These are phyloP conservation scores for Stenolophus ochropezus DNA, from an alignment of 2,888 invertebrate genomes.

Conservation along the genomic window DNA sequence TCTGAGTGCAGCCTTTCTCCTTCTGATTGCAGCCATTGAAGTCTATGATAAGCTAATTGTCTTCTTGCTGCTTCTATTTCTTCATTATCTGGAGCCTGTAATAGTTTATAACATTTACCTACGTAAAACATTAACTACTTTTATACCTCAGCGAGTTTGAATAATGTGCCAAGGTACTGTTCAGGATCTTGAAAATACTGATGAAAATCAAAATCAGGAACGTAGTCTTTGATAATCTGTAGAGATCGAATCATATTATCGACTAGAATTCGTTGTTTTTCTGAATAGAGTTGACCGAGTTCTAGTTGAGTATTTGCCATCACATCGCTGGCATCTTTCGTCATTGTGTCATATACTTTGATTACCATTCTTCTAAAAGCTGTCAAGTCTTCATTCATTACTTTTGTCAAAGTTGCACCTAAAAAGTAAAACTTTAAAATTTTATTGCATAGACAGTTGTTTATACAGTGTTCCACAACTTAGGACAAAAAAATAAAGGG, in stretches of 20 bases:
- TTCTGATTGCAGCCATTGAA: conserved; percentile 71
- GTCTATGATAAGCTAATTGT: conserved; percentile 70
- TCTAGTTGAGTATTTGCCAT: conserved; percentile 71
- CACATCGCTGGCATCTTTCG: conserved; percentile 71
- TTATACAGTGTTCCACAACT: too few species aligned
- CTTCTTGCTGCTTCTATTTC: conserved; percentile 67
- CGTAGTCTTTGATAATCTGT: conserved; percentile 68
- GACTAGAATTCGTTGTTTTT: conserved; percentile 66
- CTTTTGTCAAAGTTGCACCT: conserved; percentile 66
- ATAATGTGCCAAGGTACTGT: conserved; percentile 66
- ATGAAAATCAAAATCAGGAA: conserved; percentile 70
- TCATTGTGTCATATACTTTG: conserved; percentile 71
- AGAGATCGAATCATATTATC: conserved; percentile 70
- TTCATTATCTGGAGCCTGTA: conserved; percentile 66
- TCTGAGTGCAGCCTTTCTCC: conserved; percentile 70
- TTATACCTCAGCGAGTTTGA: conserved; percentile 65
- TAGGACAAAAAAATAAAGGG: too few species aligned
- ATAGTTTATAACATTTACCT: neutral
- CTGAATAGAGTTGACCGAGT: conserved; percentile 67
- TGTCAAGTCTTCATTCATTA: conserved; percentile 69
- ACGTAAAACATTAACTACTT: neutral
- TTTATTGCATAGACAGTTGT: neutral
- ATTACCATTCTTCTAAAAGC: conserved; percentile 69
- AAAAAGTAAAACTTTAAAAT: neutral
- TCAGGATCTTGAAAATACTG: conserved; percentile 66